Base-by-base conservation (phyloP, 2,888 invertebrate species). In the Agonopterix arenella region DNA sequence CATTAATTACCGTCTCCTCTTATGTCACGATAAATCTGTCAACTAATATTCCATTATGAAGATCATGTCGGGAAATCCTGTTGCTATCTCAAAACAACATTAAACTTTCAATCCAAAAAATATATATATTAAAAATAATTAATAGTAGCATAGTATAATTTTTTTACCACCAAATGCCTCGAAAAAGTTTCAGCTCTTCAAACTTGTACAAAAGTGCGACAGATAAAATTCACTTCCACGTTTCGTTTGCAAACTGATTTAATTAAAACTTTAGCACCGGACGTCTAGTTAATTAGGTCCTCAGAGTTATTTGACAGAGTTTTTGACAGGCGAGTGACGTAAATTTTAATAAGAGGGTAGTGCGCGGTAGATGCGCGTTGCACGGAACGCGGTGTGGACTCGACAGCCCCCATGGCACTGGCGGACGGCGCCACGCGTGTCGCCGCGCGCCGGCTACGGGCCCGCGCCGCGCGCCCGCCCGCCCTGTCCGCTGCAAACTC, bases 331-430 rank as follows among this genome's bases (percentile, higher is more conserved):
- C 72, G 64, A 70, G 63, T 68, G 71, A 74, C 80, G 79, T 76
- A 76, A 79, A 76, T 73, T 78, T 76, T 68, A 71, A 72, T 73
- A 64, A 66, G 66, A 66, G 68, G 9, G 40, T 40, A n/a, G 40
- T 40, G 70, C 62, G 58, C 56, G 61, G 49, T 53, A 10, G 44
- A 36, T 44, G 48, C 36, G n/a, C 37, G 36, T 7, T 55, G 43
- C 36, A 11, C 16, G 37, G 44, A 28, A n/a, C 49, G 49, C 18
- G 10, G 36, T 10, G 51, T 51, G 54, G 68, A 63, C 61, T 54
- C 77, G 80, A 73, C 70, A 68, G 77, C 74, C 73, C 73, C 73
- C 72, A 69, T 63, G 66, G 67, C 69, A 84, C 84, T 84, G 80
- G 69, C 76, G 64, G 55, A 50, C 50, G 38, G 51, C 49, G 37